Evolutionary conservation across 1,140 invertebrate species (phyloP), one percentile per base, ranked within the genome.

Genomic region (Frieseomelitta varia): DNA sequence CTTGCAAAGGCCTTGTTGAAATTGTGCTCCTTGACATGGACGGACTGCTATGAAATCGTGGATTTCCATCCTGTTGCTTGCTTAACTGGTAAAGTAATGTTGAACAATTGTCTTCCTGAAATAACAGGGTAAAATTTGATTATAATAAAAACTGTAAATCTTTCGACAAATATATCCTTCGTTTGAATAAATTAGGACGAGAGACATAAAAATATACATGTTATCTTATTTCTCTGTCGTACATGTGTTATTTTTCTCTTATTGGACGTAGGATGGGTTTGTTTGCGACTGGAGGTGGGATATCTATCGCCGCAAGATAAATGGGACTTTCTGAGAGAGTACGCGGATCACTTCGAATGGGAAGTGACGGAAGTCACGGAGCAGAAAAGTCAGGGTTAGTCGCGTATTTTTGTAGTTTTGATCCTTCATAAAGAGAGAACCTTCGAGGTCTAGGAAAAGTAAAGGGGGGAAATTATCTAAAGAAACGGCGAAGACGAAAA

Each of bases 1-100:
- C 86, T 93, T 8, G 81, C 91, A 3, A 93, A 93, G 79, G 92
- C 88, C 21, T 17, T 92, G 56, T 65, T 91, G 30, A 91, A 92
- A 58, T 47, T 92, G 4, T 88, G 83, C 11, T 85, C 90, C 0
- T 10, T 89, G 8, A 89, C 87, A 12, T 91, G 90, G 91, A 86
- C 84, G 0, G 53, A n/a, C 2, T 17, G n/a, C 1, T 61, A 61
- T 12, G 91, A 92, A 55, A 84, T 91, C 8, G 73, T 87, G 6
- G 91, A 92, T 47, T 91, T 89, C 24, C 86, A 88, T 82, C 83
- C 79, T 19, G 83, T 92, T 8, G 19, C 85, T 39, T 91, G 87
- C 65, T 55, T 92, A n/a, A 92, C 91, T 12, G 91, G 91, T 91
- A 67, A 79, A 27, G 17, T 24, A 65, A 14, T 15, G 27, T 47